Conservation (phyloP, 2,797 vertebrate genomes). For the Propithecus perrieri region DNA sequence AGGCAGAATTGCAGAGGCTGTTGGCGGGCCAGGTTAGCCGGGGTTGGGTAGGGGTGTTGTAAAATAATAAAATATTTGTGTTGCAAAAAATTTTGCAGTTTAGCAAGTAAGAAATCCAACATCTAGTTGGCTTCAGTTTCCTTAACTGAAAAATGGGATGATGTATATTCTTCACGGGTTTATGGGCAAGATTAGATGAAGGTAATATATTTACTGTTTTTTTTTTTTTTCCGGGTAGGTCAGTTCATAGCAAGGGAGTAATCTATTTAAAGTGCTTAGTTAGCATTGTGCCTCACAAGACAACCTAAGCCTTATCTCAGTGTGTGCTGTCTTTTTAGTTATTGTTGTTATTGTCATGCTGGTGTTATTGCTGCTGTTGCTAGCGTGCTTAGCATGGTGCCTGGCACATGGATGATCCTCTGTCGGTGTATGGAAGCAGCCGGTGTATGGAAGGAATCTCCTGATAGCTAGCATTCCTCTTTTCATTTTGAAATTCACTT, state of each 20-base stretch:
- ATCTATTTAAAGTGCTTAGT: background rate
- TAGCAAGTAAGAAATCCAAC: background rate
- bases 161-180: background rate
- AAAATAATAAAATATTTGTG: background rate
- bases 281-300: background rate
- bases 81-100: background rate
- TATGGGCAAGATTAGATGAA: background rate
- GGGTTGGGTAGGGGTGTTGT: background rate
- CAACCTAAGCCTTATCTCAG: rapidly evolving
- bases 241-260: background rate
- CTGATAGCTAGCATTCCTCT: background rate
- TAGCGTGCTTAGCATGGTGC: no score
- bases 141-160: background rate
- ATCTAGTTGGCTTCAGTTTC: background rate
- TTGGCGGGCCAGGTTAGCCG: background rate
- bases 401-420: background rate
- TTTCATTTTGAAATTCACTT: background rate
- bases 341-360: no score
- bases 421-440: background rate
- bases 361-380: background rate
- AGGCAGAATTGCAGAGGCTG: background rate
- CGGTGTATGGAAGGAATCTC: background rate
- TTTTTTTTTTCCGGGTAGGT: no score
- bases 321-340: background rate
- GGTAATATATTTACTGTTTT: no score